Conservation (phyloP, 2,113 vertebrate genomes). For the Litocranius walleri region DNA sequence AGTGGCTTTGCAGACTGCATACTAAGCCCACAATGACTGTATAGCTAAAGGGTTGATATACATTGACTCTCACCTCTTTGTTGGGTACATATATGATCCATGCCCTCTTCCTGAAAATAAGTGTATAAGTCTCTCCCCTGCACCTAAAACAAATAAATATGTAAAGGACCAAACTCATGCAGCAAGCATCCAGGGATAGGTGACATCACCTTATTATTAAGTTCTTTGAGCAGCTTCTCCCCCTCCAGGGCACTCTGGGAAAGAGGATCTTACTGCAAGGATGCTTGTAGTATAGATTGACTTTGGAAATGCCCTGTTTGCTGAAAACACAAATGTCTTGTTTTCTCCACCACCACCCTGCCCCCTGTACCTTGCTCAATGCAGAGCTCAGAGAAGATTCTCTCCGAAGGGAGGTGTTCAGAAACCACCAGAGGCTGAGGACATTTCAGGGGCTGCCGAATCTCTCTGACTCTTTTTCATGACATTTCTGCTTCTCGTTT, state of each 20-base stretch:
- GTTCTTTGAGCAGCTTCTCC: not conserved
- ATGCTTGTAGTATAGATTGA: accelerated
- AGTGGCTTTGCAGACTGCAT: not conserved
- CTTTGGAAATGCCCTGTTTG: accelerated
- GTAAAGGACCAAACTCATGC: too few species aligned
- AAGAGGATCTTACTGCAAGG: too few species aligned
- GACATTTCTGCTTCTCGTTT: not conserved
- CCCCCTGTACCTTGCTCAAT: not conserved
- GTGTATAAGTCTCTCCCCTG: not conserved
- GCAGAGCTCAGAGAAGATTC: not conserved
- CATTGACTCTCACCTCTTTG: accelerated
- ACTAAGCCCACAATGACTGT: accelerated
- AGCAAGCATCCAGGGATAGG: accelerated
- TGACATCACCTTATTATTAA: accelerated
- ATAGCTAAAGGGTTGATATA: too few species aligned
- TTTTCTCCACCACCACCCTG: accelerated
- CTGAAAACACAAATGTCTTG: accelerated
- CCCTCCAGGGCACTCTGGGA: not conserved
- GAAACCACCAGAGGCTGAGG: not conserved
- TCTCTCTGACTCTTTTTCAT: not conserved
- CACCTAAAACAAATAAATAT: not conserved
- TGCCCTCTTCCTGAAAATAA: not conserved
- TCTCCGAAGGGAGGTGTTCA: accelerated
- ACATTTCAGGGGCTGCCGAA: not conserved
- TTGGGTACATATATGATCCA: not conserved